phyloP scores from a whole-genome alignment of 2,888 invertebrate species.

The Aporophyla nigra region DNA sequence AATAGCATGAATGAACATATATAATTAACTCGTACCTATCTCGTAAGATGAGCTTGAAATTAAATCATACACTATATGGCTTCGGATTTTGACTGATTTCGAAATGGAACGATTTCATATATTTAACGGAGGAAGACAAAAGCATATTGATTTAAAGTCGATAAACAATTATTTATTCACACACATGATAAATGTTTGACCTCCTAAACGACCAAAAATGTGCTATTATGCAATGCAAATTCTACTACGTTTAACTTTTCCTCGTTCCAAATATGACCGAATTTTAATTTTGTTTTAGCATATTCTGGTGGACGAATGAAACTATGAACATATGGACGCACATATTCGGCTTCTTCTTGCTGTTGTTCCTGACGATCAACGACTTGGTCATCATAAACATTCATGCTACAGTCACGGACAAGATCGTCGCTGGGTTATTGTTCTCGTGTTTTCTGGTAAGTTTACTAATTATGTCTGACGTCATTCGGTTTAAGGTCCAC shows the following conservation, averaged over 20 bases:
- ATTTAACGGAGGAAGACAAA: neutral
- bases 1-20: neutral
- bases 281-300: slow-evolving; percentile 89
- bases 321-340: slow-evolving; percentile 99
- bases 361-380: slow-evolving; percentile 95
- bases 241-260: slow-evolving; percentile 23
- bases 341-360: slow-evolving; percentile 96
- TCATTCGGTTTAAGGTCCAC: slow-evolving; percentile 16
- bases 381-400: slow-evolving; percentile 95
- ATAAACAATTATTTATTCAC: slow-evolving; percentile 17
- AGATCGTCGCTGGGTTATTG: slow-evolving; percentile 95
- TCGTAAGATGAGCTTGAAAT: neutral
- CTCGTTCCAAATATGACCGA: slow-evolving; percentile 33
- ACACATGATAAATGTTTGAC: slow-evolving; percentile 26
- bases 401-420: slow-evolving; percentile 95
- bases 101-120: neutral
- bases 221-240: slow-evolving; percentile 50
- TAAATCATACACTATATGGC: neutral
- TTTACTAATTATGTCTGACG: slow-evolving; percentile 53
- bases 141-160: slow-evolving; percentile 3
- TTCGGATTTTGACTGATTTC: neutral
- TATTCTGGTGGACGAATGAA: slow-evolving; percentile 99
- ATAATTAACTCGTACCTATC: neutral
- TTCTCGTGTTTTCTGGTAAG: slow-evolving; percentile 97
- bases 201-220: slow-evolving; percentile 42